Conservation (phyloP, 2,888 invertebrate genomes). For the Cryptocephalus primarius region DNA sequence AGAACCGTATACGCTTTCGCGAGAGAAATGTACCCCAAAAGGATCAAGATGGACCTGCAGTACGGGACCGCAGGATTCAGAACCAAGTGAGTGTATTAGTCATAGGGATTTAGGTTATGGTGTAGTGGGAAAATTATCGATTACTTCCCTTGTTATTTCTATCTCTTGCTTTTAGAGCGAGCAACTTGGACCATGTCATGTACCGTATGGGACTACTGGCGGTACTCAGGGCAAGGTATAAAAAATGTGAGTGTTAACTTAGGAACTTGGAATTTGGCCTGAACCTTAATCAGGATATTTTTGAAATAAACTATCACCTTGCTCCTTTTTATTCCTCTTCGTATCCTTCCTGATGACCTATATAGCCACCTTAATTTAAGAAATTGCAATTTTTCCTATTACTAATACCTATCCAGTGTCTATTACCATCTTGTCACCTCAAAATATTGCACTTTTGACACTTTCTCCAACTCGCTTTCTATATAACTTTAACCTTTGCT, state of each 20-base stretch:
- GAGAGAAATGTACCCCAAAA: constrained; percentile 67
- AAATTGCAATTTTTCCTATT: too few relatives aligned
- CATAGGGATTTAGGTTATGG: constrained; percentile 9
- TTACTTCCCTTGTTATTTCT: too few relatives aligned
- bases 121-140: not conserved
- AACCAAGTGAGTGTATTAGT: constrained; percentile 51
- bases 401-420: too few relatives aligned
- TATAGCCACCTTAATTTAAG: too few relatives aligned
- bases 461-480: too few relatives aligned
- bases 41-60: constrained; percentile 52
- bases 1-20: constrained; percentile 67
- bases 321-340: too few relatives aligned
- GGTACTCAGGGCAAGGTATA: constrained; percentile 72
- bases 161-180: constrained; percentile 53
- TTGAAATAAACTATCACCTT: too few relatives aligned
- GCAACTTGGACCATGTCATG: constrained; percentile 77
- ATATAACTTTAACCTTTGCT: too few relatives aligned
- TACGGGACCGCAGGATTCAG: constrained; percentile 84
- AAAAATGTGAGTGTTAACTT: constrained; percentile 55
- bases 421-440: too few relatives aligned
- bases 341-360: too few relatives aligned
- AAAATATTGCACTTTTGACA: too few relatives aligned
- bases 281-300: not conserved
- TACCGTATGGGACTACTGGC: constrained; percentile 92
- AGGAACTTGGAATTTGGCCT: constrained; percentile 1